Evolutionary conservation across 1,140 invertebrate species (phyloP).

Genomic region (Spodoptera frugiperda): DNA sequence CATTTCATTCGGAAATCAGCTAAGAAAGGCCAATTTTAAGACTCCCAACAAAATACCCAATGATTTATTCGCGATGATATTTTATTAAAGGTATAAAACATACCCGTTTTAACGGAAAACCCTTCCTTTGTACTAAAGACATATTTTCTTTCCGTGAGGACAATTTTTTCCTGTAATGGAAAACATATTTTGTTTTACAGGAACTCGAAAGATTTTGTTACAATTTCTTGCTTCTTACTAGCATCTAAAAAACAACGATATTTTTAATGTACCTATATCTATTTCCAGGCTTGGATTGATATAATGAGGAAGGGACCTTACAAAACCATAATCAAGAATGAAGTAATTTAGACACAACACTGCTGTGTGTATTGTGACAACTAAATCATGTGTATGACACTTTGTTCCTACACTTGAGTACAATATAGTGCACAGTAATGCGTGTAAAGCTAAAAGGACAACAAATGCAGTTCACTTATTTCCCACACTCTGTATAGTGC

Average conservation of each 20-base stretch:
- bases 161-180: constrained; percentile 62
- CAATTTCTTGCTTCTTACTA: neutral
- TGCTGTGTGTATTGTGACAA: no score
- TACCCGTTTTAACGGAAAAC: constrained; percentile 63
- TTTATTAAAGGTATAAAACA: constrained; percentile 79
- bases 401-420: no score
- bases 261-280: no score
- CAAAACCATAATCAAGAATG: no score
- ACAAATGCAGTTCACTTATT: constrained; percentile 6
- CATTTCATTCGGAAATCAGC: constrained; percentile 51
- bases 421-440: neutral
- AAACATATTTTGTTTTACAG: constrained; percentile 49
- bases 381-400: no score
- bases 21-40: constrained; percentile 54
- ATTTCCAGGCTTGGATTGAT: no score
- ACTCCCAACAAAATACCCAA: constrained; percentile 65
- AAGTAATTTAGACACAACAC: no score
- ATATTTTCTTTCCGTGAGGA: constrained; percentile 64
- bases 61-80: constrained; percentile 77
- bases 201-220: constrained; percentile 22
- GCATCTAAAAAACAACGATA: no score
- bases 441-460: neutral
- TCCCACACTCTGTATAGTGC: neutral
- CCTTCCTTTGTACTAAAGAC: constrained; percentile 63
- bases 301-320: no score